Conservation (phyloP, 2,113 vertebrate species). For the Carassius auratus region DNA sequence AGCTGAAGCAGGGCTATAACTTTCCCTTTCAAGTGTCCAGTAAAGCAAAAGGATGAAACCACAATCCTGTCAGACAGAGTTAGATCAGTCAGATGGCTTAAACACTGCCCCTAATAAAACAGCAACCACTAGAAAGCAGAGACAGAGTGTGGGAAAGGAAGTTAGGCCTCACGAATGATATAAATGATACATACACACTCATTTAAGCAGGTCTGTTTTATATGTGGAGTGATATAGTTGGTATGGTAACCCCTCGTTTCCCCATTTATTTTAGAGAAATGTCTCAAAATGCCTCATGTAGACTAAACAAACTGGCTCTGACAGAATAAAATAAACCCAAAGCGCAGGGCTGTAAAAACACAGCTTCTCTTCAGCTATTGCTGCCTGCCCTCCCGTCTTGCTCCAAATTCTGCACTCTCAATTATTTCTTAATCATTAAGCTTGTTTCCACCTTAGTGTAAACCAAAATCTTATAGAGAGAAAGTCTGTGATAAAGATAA, state of each 20-base stretch:
- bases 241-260: slow-evolving; percentile 64
- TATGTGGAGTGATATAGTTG: slow-evolving; percentile 63
- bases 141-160: slow-evolving; percentile 56
- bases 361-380: slow-evolving; percentile 53
- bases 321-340: slow-evolving; percentile 74
- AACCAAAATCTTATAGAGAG: not conserved
- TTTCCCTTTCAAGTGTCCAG: slow-evolving; percentile 76
- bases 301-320: slow-evolving; percentile 75
- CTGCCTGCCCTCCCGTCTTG: not conserved
- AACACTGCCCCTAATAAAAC: slow-evolving; percentile 68
- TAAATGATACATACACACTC: not conserved
- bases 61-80: slow-evolving; percentile 61
- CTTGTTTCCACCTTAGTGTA: not conserved
- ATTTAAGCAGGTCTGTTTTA: slow-evolving; percentile 59
- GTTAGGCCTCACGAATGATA: slow-evolving; percentile 27
- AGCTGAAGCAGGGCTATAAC: slow-evolving; percentile 69
- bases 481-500: not conserved
- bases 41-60: slow-evolving; percentile 71
- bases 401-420: slow-evolving; percentile 17
- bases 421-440: not conserved
- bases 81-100: slow-evolving; percentile 67
- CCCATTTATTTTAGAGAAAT: slow-evolving; percentile 69
- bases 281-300: slow-evolving; percentile 68
- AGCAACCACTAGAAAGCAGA: slow-evolving; percentile 47
- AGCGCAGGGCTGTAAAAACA: slow-evolving; percentile 69